phyloP scores from a whole-genome alignment of 2,888 invertebrate species.

The Diarsia rubi region DNA sequence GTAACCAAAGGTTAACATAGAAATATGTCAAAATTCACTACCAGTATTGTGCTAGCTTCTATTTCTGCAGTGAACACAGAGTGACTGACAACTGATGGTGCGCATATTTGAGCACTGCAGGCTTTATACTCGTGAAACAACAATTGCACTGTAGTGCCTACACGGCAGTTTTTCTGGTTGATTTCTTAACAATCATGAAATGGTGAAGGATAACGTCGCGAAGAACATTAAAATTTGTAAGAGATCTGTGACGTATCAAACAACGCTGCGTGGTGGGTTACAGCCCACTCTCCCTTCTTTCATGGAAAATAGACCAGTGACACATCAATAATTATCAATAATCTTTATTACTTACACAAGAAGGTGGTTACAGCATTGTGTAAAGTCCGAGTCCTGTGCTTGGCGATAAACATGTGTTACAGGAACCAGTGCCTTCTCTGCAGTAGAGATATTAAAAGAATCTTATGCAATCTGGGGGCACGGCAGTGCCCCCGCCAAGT shows the following conservation, averaged over 20 bases:
- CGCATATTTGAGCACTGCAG: constrained; percentile 10
- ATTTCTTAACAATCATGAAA: not conserved
- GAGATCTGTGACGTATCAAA: not conserved
- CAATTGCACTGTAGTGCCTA: not conserved
- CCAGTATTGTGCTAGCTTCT: not conserved
- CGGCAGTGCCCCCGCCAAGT: too few species aligned
- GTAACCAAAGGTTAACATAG: not conserved
- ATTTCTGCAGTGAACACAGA: not conserved
- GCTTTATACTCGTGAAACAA: not conserved
- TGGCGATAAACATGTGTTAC: too few species aligned
- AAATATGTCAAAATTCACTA: not conserved
- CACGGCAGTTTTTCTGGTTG: not conserved
- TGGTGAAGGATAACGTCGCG: not conserved
- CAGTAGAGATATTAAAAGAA: too few species aligned
- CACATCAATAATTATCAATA: too few species aligned
- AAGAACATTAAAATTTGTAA: not conserved
- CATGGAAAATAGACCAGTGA: too few species aligned
- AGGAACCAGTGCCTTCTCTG: too few species aligned
- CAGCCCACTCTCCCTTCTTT: too few species aligned
- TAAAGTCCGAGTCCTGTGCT: too few species aligned
- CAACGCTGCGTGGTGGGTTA: too few species aligned
- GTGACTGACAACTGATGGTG: constrained; percentile 17
- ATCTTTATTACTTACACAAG: too few species aligned
- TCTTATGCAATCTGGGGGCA: too few species aligned
- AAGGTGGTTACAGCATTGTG: too few species aligned